Conservation (phyloP, 2,113 vertebrate species). For the Crotalus tigris region DNA sequence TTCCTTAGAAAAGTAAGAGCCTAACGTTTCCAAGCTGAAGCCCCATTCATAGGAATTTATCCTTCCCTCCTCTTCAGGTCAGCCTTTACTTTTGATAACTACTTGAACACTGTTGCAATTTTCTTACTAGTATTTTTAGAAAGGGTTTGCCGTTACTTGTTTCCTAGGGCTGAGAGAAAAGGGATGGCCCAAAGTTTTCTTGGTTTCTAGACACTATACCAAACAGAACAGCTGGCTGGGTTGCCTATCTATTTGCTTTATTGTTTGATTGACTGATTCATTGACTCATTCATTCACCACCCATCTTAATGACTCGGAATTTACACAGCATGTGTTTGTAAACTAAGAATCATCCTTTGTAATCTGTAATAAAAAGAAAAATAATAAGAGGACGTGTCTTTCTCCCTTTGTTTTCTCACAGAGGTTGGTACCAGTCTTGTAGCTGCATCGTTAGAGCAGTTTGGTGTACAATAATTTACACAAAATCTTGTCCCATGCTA, state of each 20-base stretch:
- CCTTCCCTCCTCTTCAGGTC: not conserved
- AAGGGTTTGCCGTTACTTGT: not conserved
- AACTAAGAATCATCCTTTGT: not conserved
- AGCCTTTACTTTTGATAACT: not conserved
- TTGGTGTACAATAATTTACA: not conserved
- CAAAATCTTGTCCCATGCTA: not conserved
- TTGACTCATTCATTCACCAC: not conserved
- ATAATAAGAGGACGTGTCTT: not conserved
- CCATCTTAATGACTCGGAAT: not conserved
- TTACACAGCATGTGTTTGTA: not conserved
- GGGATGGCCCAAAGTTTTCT: not conserved
- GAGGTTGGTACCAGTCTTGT: not conserved
- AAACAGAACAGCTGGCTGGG: not conserved
- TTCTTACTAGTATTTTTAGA: not conserved
- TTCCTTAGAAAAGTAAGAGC: not conserved
- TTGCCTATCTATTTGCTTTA: not conserved
- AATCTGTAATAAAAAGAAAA: not conserved
- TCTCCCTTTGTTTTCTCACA: not conserved
- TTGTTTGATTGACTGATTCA: not conserved
- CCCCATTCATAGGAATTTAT: not conserved
- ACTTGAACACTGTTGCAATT: not conserved
- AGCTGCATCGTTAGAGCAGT: not conserved
- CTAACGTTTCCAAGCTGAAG: not conserved
- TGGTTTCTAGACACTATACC: not conserved
- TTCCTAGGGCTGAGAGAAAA: not conserved